A percentile compares a stretch with the other conserved stretches of the same genome.
These are phyloP conservation scores for Vannuccia rotundouncinata DNA, from an alignment of 2,888 invertebrate genomes.

Conservation along the genomic window DNA sequence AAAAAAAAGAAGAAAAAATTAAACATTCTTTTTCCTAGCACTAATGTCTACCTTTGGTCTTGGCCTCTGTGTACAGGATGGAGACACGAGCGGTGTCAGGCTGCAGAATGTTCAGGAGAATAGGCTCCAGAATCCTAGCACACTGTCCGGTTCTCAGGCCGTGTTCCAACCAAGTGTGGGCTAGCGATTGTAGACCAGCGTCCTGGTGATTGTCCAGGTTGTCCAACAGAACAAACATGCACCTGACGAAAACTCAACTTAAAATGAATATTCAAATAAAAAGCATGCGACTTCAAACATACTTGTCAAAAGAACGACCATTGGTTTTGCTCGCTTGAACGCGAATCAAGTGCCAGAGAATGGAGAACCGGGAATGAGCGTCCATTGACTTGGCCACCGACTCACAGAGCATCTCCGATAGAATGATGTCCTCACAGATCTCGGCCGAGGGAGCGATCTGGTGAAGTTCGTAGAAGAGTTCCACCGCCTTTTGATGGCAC, in stretches of 20 bases:
- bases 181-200: conserved; percentile 53
- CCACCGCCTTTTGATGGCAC: conserved; percentile 64
- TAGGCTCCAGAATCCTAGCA: conserved; percentile 69
- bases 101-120: conserved; percentile 69
- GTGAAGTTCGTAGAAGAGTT: conserved; percentile 71
- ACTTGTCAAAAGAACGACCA: not conserved
- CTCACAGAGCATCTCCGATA: conserved; percentile 29
- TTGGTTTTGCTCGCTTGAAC: not conserved
- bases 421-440: conserved; percentile 68
- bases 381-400: conserved; percentile 52
- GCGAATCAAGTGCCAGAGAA: conserved; percentile 64
- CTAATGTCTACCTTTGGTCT: not conserved
- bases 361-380: conserved; percentile 64
- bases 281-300: too few species aligned
- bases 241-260: conserved; percentile 58
- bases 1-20: too few species aligned
- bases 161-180: conserved; percentile 69
- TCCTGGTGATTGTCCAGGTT: conserved; percentile 60
- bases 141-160: conserved; percentile 66
- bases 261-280: too few species aligned
- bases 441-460: conserved; percentile 63
- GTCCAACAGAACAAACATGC: conserved; percentile 67
- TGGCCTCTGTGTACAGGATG: not conserved
- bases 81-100: conserved; percentile 65
- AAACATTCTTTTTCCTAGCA: too few species aligned